Base-by-base conservation (phyloP, 2,888 invertebrate species). In the Parnassius glacialis region DNA sequence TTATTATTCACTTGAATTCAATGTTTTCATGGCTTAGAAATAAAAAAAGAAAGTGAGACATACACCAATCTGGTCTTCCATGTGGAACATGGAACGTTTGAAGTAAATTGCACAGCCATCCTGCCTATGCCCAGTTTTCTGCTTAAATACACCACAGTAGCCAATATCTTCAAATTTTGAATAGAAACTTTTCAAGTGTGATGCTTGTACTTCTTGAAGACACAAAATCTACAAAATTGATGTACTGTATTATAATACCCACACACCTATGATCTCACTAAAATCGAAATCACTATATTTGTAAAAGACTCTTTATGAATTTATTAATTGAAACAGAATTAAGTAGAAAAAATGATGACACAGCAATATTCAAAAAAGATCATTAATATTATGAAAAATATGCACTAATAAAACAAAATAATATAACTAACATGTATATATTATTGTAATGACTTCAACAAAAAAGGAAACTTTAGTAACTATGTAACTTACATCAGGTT, bases 31-130 rank as follows among this genome's bases (percentile, higher is more conserved):
- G 3, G 11, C 43, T 9, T 13, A n/a, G 13, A 48, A 12, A 48
- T 9, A 13, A 9, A 48, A 48, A 9, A 48, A 9, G 48, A 13
- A 13, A 48, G 34, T 12, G 20, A 41, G 42, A 83, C 98, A 96
- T 52, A 99, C 95, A 55, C 92, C 92, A 0, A 93, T 83, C 59
- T 94, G 90, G 52, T 95, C 94, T 5, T 94, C 74, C 60, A 97
- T 79, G 52, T 92, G 85, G 70, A 99, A 96, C 61, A 94, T 87
- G 20, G 93, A 84, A 10, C 84, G 80, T 71, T 94, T 95, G 81
- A 94, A 98, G 77, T 97, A 96, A 51, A 98, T 95, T 0, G 98
- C 97, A 83, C 98, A 97, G 0, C 99, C 99, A 84, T 99, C 99
- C 10, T 90, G 89, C 72, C 96, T 94, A 45, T 88, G 86, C 0